phyloP scores from a whole-genome alignment of 2,888 invertebrate species.

The Temnothorax ravouxi region DNA sequence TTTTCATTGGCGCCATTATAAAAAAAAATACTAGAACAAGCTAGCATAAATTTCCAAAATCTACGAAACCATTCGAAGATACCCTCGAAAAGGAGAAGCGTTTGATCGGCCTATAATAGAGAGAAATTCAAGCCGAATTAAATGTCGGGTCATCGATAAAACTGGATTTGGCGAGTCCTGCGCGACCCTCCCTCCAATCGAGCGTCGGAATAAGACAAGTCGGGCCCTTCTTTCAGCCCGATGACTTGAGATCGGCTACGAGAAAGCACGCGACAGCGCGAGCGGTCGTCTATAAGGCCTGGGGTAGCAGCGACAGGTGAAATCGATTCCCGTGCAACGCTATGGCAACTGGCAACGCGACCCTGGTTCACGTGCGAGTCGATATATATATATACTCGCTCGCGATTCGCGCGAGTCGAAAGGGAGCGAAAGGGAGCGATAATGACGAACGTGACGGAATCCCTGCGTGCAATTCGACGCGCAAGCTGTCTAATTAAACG shows the following conservation, averaged over 20 bases:
- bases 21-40: background rate
- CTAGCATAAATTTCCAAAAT: background rate
- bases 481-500: conserved; percentile 8
- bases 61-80: background rate
- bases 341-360: conserved; percentile 84
- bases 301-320: conserved; percentile 69
- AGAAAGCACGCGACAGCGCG: conserved; percentile 42
- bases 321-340: conserved; percentile 81
- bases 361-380: conserved; percentile 77
- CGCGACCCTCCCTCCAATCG: background rate
- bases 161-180: background rate
- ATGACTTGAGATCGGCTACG: conserved; percentile 32
- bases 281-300: conserved; percentile 18
- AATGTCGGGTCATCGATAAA: conserved; percentile 38
- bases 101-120: background rate
- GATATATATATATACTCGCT: conserved; percentile 70
- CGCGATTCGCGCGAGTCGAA: conserved; percentile 49
- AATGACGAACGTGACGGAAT: conserved; percentile 48
- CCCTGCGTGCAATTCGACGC: conserved; percentile 26
- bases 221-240: conserved; percentile 4
- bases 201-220: conserved; percentile 11
- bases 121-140: conserved; percentile 12
- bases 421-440: conserved; percentile 9
- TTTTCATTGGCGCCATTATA: background rate
- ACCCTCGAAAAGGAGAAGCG: background rate